Evolutionary conservation across 2,797 vertebrate genomes (phyloP), one percentile per base, ranked within the genome.

Genomic region (Galagoides demidoff): DNA sequence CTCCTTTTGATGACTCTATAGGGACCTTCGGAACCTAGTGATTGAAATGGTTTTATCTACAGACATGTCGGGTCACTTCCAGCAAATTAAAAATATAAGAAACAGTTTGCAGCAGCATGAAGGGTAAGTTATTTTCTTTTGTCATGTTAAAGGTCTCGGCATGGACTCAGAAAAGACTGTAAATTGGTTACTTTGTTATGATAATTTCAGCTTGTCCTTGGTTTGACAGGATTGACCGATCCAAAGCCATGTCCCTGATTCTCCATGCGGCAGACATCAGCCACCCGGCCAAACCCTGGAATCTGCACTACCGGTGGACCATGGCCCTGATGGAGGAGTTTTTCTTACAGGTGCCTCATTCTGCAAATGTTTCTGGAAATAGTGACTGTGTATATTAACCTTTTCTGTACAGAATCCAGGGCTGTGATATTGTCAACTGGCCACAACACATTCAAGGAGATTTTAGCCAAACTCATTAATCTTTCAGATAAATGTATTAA

Each of bases 1-100:
- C 94, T 98, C 49, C 84, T 98, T 98, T 95, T 95, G 91, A 96
- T 98, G 98, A 59, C 97, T 97, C 73, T 96, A 63, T 96, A 99
- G 99, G 98, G 99, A 99, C 97, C 99, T 99, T 96, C 99, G 99
- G 94, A 99, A 99, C 66, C 98, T 99, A 98, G 99, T 99, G 97
- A 99, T 99, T 89, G 99, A 99, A 98, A 99, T 99, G 99, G 99
- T 99, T 98, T 99, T 99, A 98, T 99, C 99, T 86, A 99, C 99
- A 73, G 99, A 99, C 97, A 99, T 99, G 99, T 99, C 99, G 25
- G 99, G 99, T 95, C 99, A 99, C 98, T 99, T 99, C 97, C 99
- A 99, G 97, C 99, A 99, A 98, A 99, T 99, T 98, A 99, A 99
- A 98, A 99, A 99, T 1, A 99, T 99, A 99, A 98, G 99, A 94